Evolutionary conservation across 2,113 vertebrate species (phyloP), one percentile per base, ranked within the genome.

Genomic region (Chrysochloris asiatica): DNA sequence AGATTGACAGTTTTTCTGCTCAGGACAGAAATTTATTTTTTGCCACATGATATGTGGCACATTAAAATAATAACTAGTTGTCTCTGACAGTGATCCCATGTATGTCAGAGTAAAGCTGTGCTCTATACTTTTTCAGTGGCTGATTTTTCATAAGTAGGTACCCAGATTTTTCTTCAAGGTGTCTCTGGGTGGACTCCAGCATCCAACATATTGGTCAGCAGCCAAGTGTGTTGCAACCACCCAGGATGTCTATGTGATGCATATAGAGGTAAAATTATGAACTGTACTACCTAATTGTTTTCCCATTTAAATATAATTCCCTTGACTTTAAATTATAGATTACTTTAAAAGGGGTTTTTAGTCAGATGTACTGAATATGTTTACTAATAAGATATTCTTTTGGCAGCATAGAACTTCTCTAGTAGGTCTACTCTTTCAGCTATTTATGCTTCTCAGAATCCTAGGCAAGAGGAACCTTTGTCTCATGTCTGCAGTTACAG

Each of bases 281-380:
- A 28, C 21, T 59, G 1, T 89, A 33, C 90, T 8, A 85, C n/a
- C 61, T 81, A 81, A 76, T 82, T 92, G 36, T 95, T 92, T 88
- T 92, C 4, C 82, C 43, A 86, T 91, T 82, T 93, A 92, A 83
- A 36, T 83, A 36, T 4, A 90, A 54, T 8, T 87, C 13, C 6
- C 63, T 83, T 89, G 33, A 73, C 30, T 89, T 92, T 88, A 54
- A 71, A 59, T 75, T 88, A n/a, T 89, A 80, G 48, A 81, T 80
- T 90, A 88, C 54, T 92, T 92, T n/a, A n/a, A n/a, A 85, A 90
- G 22, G 21, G 4, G 63, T 93, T 94, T 93, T 93, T 48, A 45
- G 33, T 86, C 19, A 33, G 19, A 30, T 63, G 2, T 88, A 76
- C 12, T 75, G 48, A 93, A 69, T 92, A 26, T 13, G 79, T 83